These are phyloP conservation scores for Prolemur simus DNA, from an alignment of 2,113 vertebrate species.

Conservation along the genomic window DNA sequence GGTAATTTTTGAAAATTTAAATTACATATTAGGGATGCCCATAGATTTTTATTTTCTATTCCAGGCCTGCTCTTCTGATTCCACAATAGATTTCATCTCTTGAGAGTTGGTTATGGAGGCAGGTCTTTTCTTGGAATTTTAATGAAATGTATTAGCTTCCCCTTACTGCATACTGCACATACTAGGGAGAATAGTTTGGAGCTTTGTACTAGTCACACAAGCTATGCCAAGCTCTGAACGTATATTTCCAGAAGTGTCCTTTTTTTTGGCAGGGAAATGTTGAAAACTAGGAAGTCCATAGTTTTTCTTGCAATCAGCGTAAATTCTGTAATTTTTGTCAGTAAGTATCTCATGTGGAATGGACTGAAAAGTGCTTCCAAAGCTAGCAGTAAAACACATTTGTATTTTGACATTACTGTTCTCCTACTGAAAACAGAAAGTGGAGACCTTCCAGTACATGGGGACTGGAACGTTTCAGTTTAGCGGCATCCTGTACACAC, in stretches of 20 bases:
- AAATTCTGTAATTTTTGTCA: neutral
- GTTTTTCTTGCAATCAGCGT: neutral
- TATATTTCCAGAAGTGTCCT: neutral
- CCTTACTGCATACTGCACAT: conserved; percentile 31
- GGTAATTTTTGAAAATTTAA: neutral
- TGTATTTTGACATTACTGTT: neutral
- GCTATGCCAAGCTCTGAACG: neutral
- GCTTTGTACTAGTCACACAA: neutral
- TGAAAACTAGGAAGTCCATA: neutral
- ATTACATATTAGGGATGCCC: neutral
- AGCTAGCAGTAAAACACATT: neutral
- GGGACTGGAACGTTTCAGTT: neutral
- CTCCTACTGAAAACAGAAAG: neutral
- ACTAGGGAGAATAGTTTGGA: conserved; percentile 36
- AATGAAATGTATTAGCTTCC: conserved; percentile 47
- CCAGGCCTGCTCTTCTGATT: no score
- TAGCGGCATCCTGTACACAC: neutral
- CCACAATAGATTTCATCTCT: neutral
- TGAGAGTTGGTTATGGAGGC: neutral
- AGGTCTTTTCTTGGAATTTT: conserved; percentile 49
- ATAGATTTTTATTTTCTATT: neutral
- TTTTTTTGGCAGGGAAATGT: neutral
- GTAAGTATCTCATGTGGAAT: neutral
- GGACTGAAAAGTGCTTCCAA: neutral
- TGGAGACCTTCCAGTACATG: neutral